Percentiles rank a stretch among this genome's conserved stretches.
Evolutionary conservation across 2,797 vertebrate genomes (phyloP).

Genomic region (Microcaecilia unicolor): DNA sequence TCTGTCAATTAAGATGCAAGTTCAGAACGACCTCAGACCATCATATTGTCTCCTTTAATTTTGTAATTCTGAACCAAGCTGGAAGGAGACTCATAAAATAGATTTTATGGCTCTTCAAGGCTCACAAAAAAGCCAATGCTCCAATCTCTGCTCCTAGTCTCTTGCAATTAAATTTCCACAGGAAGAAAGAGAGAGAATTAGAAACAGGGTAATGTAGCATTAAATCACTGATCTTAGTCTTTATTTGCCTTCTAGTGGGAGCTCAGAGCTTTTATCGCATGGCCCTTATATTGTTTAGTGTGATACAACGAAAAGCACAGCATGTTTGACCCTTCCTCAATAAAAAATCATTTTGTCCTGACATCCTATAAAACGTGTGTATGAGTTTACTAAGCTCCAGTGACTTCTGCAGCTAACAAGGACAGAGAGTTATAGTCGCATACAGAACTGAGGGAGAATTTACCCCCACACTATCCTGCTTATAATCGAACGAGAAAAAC

Average conservation of each 20-base stretch:
- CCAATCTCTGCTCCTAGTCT: constrained; percentile 45
- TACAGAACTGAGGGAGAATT: too few species aligned
- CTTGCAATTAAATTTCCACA: constrained; percentile 71
- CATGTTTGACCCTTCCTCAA: constrained; percentile 43
- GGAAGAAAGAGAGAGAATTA: constrained; percentile 74
- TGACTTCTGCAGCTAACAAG: constrained; percentile 38
- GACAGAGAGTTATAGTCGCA: constrained; percentile 20
- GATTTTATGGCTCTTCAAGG: constrained; percentile 74
- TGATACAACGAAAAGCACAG: constrained; percentile 55
- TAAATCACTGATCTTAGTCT: constrained; percentile 62
- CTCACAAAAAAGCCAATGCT: constrained; percentile 51
- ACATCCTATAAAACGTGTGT: constrained; percentile 45
- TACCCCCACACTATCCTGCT: too few species aligned
- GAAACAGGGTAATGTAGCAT: constrained; percentile 70
- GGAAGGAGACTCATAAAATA: constrained; percentile 73
- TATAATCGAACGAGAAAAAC: too few species aligned
- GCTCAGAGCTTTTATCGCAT: constrained; percentile 37
- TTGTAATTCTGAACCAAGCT: constrained; percentile 55
- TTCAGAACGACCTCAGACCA: constrained; percentile 66
- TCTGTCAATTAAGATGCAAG: constrained; percentile 71
- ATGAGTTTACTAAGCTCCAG: constrained; percentile 16
- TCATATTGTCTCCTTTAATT: constrained; percentile 81
- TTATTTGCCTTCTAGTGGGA: constrained; percentile 38
- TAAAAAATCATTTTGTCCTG: constrained; percentile 55
- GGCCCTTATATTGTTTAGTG: constrained; percentile 50